Conservation (phyloP, 2,888 invertebrate species). For the Terebella lapidaria region DNA sequence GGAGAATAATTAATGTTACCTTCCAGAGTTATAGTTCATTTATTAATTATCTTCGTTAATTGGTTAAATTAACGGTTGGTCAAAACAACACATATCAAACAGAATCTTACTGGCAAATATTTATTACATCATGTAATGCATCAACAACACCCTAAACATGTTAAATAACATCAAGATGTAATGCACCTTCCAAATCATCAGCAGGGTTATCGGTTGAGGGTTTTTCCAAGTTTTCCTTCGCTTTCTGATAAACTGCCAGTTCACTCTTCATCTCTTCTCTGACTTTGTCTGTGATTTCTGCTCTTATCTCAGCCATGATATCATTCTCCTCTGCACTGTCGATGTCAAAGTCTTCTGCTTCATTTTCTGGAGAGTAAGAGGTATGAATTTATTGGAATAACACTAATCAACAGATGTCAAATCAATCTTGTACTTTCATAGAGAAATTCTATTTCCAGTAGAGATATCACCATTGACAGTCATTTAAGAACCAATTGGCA, state of each 20-base stretch:
- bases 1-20: no score
- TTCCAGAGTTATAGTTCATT: no score
- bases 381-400: not conserved
- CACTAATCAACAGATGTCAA: not conserved
- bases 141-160: no score
- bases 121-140: no score
- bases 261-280: conserved; percentile 46
- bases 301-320: conserved; percentile 41
- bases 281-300: conserved; percentile 41
- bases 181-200: no score
- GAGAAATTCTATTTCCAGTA: not conserved
- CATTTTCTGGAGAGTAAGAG: not conserved
- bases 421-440: not conserved
- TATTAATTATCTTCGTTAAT: no score
- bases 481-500: not conserved
- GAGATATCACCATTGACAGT: not conserved
- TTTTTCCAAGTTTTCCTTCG: not conserved
- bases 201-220: no score
- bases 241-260: conserved; percentile 27
- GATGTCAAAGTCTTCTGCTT: conserved; percentile 25
- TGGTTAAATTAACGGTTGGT: no score
- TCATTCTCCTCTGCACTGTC: conserved; percentile 47
- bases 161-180: no score
- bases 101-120: no score
- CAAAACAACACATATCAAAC: no score